Evolutionary conservation across 1,140 invertebrate species (phyloP), one percentile per base, ranked within the genome.

Genomic region (Bombus sylvicola): DNA sequence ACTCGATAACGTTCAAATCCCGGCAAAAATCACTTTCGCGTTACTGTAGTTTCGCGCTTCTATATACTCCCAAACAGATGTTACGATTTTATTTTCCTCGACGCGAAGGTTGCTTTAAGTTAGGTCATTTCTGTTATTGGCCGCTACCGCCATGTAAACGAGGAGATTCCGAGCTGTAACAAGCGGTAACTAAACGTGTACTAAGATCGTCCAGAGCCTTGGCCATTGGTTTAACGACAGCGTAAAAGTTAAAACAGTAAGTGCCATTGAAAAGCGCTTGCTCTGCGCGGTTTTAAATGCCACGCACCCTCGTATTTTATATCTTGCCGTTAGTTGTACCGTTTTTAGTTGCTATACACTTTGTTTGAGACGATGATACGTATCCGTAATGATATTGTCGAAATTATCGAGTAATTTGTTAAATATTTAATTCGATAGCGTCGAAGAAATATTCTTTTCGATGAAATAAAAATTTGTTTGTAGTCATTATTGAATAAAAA

Each of bases 211-310:
- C 10, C 34, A 12, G 37, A 62, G 28, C 12, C 83, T 69, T 81
- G 82, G 71, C 85, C 92, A 91, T 93, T 92, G 89, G 88, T 93
- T 93, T 93, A 94, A 94, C 88, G 92, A 92, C 74, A 84, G 75
- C 84, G 84, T 93, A 93, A 93, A 93, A 93, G 90, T 93, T 93
- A 89, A 90, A 92, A 91, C 89, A 88, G 92, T 90, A 93, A 93
- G 90, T 88, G 81, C 74, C 81, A 77, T 82, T 90, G 90, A 87
- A 91, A 91, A 84, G 87, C 83, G 79, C 82, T 90, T 75, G 59
- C 71, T 77, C 81, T 87, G 80, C 0, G 47, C 5, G 47, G 6
- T 8, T 53, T 53, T 53, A 22, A 53, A 53, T 22, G 6, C 6
- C 47, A 53, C 47, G 47, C 47, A 22, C 0, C 88, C 80, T 83